A percentile compares a stretch with the other conserved stretches of the same genome.
Conservation (phyloP, 2,113 vertebrate species). For the Seriola aureovittata region DNA sequence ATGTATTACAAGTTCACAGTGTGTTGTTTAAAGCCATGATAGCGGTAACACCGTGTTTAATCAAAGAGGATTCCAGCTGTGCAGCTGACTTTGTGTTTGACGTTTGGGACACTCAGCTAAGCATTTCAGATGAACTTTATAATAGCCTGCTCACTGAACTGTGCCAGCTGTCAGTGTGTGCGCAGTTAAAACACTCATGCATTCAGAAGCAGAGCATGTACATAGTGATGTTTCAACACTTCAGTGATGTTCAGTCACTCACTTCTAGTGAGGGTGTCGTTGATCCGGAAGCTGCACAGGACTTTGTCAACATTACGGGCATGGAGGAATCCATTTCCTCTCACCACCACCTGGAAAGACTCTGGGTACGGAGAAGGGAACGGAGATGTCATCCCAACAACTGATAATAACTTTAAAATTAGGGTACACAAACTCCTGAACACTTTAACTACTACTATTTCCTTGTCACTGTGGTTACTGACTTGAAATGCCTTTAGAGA, state of each 20-base stretch:
- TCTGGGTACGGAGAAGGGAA: constrained; percentile 81
- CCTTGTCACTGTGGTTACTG: constrained; percentile 24
- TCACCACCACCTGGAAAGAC: constrained; percentile 95
- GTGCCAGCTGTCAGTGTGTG: neutral
- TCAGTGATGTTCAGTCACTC: constrained; percentile 74
- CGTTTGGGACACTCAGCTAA: constrained; percentile 21
- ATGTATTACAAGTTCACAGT: constrained; percentile 37
- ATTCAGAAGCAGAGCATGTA: neutral
- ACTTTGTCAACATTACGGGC: constrained; percentile 94
- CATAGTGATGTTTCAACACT: neutral
- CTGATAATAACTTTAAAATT: neutral
- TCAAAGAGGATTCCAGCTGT: constrained; percentile 27
- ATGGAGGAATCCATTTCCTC: constrained; percentile 95
- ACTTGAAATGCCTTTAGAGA: constrained; percentile 13
- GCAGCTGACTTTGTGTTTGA: constrained; percentile 1
- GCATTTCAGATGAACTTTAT: constrained; percentile 21
- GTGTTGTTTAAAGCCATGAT: constrained; percentile 12
- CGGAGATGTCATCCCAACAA: constrained; percentile 4
- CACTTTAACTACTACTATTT: neutral
- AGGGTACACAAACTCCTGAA: neutral
- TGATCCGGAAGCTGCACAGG: constrained; percentile 97
- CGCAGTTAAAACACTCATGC: neutral
- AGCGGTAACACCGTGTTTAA: constrained; percentile 36
- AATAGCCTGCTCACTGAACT: neutral
- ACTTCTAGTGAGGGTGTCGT: constrained; percentile 94